A percentile compares a stretch with the other conserved stretches of the same genome.
phyloP scores from a whole-genome alignment of 23 tunicate species.

The Trididemnum miniatum region DNA sequence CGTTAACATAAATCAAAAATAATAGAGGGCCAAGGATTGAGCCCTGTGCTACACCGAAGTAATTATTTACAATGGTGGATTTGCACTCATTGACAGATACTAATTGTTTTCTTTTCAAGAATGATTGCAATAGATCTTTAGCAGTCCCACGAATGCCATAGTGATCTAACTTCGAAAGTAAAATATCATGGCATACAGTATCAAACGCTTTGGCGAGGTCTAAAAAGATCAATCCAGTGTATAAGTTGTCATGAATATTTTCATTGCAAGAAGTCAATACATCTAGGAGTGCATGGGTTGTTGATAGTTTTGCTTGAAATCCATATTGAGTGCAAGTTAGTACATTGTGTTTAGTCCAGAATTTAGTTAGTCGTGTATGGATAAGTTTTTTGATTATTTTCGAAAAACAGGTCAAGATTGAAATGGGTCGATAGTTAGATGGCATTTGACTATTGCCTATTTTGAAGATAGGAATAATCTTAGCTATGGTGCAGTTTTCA shows the following conservation, averaged over 20 bases:
- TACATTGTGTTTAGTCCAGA: neutral
- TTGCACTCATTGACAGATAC: neutral
- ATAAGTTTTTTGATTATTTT: slow-evolving; percentile 1
- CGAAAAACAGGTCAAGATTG: neutral
- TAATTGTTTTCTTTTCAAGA: neutral
- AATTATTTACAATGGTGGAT: neutral
- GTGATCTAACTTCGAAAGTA: neutral
- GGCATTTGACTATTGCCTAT: neutral
- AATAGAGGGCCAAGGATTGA: neutral
- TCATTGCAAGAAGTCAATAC: neutral
- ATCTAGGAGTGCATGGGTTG: neutral
- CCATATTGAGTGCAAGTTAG: slow-evolving; percentile 3
- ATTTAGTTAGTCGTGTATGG: neutral
- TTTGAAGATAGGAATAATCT: neutral
- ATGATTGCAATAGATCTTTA: neutral
- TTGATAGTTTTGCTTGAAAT: neutral
- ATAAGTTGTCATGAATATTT: neutral
- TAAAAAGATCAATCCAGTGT: neutral
- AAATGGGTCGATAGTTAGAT: slow-evolving; percentile 10
- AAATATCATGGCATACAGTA: neutral
- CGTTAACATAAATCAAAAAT: neutral
- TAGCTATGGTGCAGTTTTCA: neutral
- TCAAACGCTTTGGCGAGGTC: neutral
- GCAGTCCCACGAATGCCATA: neutral
- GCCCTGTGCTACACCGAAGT: neutral